phyloP scores from a whole-genome alignment of 2,113 vertebrate species.

The Mungos mungo region DNA sequence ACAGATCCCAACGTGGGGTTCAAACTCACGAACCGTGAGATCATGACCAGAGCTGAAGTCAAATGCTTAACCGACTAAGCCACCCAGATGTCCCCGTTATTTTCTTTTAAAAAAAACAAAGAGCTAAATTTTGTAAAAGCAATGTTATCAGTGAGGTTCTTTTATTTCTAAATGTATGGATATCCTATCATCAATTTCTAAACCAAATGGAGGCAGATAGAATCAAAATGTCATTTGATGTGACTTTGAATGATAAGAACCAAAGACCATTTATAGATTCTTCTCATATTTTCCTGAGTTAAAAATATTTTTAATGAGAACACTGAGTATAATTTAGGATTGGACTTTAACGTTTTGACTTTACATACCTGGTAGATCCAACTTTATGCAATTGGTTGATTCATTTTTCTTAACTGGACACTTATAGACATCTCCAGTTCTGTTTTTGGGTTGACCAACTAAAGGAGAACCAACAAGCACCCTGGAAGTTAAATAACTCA shows the following conservation, averaged over 20 bases:
- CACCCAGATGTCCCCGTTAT: too few species aligned
- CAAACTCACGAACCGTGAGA: too few species aligned
- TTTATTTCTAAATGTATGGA: not conserved
- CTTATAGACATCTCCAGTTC: slow-evolving; percentile 97
- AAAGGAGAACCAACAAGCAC: slow-evolving; percentile 96
- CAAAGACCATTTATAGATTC: not conserved
- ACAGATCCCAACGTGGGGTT: too few species aligned
- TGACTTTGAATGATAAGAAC: not conserved
- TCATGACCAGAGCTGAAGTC: too few species aligned
- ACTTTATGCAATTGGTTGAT: slow-evolving; percentile 87
- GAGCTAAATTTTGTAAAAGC: not conserved
- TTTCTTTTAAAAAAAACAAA: not conserved
- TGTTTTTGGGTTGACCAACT: slow-evolving; percentile 91
- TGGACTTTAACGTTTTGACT: not conserved
- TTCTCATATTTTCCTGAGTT: not conserved
- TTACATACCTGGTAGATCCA: slow-evolving; percentile 91
- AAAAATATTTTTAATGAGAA: not conserved
- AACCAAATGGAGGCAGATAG: not conserved
- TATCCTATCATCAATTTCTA: not conserved
- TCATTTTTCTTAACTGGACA: slow-evolving; percentile 88
- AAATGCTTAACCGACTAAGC: too few species aligned
- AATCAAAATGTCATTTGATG: not conserved
- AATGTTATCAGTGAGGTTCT: not conserved
- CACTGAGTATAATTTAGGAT: not conserved
- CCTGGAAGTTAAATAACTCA: slow-evolving; percentile 85